Conservation (phyloP, 2,113 vertebrate genomes). For the Bettongia penicillata region DNA sequence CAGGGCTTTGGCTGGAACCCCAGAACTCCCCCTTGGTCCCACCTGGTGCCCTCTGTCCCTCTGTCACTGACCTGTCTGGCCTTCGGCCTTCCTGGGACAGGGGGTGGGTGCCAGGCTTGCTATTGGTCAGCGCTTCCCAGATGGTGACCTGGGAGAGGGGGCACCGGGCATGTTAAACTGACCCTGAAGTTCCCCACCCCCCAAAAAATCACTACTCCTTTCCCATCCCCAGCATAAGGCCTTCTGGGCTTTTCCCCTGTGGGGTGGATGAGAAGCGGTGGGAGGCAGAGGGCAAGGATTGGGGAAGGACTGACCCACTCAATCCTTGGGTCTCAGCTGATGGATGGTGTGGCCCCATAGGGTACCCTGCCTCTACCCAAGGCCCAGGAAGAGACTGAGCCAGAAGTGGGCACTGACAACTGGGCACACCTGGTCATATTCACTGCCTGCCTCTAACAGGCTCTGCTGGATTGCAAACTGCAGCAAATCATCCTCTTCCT, state of each 20-base stretch:
- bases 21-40: not conserved
- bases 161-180: not conserved
- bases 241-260: not conserved
- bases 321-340: not conserved
- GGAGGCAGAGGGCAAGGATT: not conserved
- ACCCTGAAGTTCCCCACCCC: not conserved
- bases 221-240: not conserved
- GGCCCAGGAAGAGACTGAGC: not conserved
- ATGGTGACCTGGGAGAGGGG: conserved; percentile 92
- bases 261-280: too few relatives aligned
- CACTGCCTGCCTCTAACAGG: conserved; percentile 95
- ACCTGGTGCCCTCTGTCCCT: conserved; percentile 23
- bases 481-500: conserved; percentile 94
- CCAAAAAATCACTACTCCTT: not conserved
- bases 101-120: conserved; percentile 94
- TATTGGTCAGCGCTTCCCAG: conserved; percentile 98
- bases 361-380: not conserved
- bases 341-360: not conserved
- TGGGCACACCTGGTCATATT: conserved; percentile 93
- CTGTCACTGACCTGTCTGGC: conserved; percentile 89
- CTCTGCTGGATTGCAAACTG: conserved; percentile 99
- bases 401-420: not conserved
- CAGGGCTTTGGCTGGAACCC: not conserved
- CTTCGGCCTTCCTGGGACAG: conserved; percentile 90
- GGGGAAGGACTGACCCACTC: not conserved